Percentiles rank a stretch among this genome's conserved stretches.
Conservation (phyloP, 2,888 invertebrate genomes). For the Hypomecis punctinalis region DNA sequence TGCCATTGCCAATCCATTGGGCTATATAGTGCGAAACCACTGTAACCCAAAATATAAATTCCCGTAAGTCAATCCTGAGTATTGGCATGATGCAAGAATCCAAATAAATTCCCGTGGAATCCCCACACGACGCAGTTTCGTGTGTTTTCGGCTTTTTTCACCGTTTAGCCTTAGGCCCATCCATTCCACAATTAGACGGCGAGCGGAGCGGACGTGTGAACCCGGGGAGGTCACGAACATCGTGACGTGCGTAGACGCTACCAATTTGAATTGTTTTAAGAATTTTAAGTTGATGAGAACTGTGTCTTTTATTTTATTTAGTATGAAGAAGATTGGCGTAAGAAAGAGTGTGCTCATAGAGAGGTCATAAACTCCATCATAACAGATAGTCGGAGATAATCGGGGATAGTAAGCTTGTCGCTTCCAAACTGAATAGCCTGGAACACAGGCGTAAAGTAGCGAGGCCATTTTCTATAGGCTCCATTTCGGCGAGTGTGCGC, state of each 20-base stretch:
- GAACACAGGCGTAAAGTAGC: no score
- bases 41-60: no score
- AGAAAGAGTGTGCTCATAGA: no score
- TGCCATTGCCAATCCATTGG: no score
- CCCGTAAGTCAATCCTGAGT: background rate
- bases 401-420: no score
- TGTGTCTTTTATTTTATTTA: background rate
- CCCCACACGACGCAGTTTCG: conserved; percentile 21
- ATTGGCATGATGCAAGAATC: background rate
- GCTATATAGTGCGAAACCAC: no score
- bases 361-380: no score
- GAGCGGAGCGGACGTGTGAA: conserved; percentile 27
- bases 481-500: no score
- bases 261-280: conserved; percentile 23
- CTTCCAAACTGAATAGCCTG: no score
- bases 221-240: conserved; percentile 25
- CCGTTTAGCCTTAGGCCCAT: conserved; percentile 29
- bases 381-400: no score
- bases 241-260: conserved; percentile 23
- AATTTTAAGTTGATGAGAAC: conserved; percentile 18
- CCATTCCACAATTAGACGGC: conserved; percentile 26
- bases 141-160: conserved; percentile 26
- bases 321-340: no score
- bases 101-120: conserved; percentile 5
- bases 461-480: no score